Conservation (phyloP, 2,797 vertebrate species). For the Threskiornis aethiopicus region DNA sequence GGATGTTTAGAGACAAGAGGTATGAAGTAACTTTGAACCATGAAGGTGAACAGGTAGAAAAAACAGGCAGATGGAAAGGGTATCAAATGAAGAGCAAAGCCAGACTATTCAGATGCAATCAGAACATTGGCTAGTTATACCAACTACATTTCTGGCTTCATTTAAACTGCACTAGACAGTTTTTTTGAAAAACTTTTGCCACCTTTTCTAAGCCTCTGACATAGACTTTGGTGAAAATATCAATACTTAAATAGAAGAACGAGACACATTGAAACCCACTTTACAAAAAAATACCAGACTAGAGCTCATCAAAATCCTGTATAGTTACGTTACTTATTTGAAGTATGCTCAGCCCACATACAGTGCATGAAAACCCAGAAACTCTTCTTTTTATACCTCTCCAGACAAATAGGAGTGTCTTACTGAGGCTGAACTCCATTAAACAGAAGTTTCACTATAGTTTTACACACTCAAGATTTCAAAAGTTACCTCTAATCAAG, state of each 20-base stretch:
- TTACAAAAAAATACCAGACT: not conserved
- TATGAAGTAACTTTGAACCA: conserved; percentile 23
- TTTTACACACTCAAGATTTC: not conserved
- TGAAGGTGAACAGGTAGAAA: not conserved
- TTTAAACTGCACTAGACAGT: not conserved
- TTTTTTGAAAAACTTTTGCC: not conserved
- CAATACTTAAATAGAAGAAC: not conserved
- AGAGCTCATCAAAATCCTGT: not conserved
- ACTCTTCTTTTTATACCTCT: not conserved
- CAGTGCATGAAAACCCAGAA: not conserved
- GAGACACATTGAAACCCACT: not conserved
- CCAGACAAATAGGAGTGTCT: not conserved
- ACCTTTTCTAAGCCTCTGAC: not conserved
- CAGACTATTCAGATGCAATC: not conserved
- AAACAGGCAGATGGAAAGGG: not conserved
- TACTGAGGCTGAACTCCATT: not conserved
- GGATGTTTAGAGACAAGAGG: not conserved
- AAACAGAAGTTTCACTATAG: not conserved
- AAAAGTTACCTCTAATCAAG: not conserved
- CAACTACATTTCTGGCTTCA: not conserved
- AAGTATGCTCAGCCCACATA: not conserved
- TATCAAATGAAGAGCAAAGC: not conserved
- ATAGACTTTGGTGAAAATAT: not conserved
- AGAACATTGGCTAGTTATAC: not conserved
- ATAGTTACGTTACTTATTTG: not conserved